Evolutionary conservation across 1,140 invertebrate genomes (phyloP), one percentile per base, ranked within the genome.

Genomic region (Dryas iulia): DNA sequence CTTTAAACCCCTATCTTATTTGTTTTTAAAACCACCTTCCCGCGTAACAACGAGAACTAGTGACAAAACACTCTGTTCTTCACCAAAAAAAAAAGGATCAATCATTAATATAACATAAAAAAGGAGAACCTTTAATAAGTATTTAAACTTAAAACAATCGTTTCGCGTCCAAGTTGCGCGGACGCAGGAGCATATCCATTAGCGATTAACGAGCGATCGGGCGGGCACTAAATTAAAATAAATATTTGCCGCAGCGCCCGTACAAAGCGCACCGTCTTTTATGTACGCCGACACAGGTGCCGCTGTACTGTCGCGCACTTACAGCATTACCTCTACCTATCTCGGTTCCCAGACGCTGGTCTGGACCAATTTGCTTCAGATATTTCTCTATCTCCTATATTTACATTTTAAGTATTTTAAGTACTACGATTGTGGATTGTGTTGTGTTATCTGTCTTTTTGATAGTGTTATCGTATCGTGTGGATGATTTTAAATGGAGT

Each of bases 151-250:
- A 31, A 65, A 69, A 72, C 71, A 68, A 72, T 73, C 53, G 61
- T 63, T 76, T 74, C 72, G 70, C 66, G 69, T 66, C 14, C 35
- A 23, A 47, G 66, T 39, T 64, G 74, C 71, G 76, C 67, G 63
- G 73, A 54, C 73, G 77, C 85, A 76, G 83, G 80, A 81, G 84
- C 82, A 76, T 74, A 81, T 84, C 84, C 86, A 90, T 90, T 90
- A 90, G 78, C 84, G 83, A 88, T 85, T 85, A 90, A 88, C 81
- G 86, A 86, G 76, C 80, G 73, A 86, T 87, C 85, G 81, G 72
- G 68, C 76, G 80, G 72, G 76, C 84, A 79, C 79, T 88, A 88
- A 88, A 90, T 90, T 90, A 88, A 88, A 90, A 88, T 88, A 90
- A 90, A 90, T 90, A 90, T 90, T 90, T 86, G 86, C 84, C 74